A percentile compares a stretch with the other conserved stretches of the same genome.
phyloP scores from a whole-genome alignment of 2,113 vertebrate species.

The Poecilia latipinna region DNA sequence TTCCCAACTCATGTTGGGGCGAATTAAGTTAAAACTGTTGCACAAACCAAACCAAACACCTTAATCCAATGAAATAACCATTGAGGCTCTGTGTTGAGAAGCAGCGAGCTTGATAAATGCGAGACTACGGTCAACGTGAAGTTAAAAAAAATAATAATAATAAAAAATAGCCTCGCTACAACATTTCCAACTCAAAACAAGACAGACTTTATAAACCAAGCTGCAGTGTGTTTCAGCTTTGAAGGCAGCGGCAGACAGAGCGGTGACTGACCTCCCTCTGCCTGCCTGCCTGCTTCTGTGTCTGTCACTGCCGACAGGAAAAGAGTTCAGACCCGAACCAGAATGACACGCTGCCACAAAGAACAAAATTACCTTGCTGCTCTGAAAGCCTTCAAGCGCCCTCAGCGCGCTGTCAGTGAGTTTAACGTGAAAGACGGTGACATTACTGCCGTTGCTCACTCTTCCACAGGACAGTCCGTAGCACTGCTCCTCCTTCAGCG shows the following conservation, averaged over 20 bases:
- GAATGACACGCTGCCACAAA: conserved; percentile 15
- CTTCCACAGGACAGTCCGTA: conserved; percentile 97
- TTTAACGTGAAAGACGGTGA: conserved; percentile 95
- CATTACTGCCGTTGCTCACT: conserved; percentile 89
- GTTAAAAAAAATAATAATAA: neutral
- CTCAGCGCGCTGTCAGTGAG: conserved; percentile 93
- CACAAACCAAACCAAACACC: neutral
- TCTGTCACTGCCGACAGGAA: conserved; percentile 59
- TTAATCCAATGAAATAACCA: conserved; percentile 4
- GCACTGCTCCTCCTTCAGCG: conserved; percentile 94
- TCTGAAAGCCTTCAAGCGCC: conserved; percentile 91
- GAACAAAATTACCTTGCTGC: conserved; percentile 83
- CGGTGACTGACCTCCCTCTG: conserved; percentile 49
- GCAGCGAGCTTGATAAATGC: conserved; percentile 3
- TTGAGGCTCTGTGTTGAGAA: neutral
- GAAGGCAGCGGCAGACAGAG: conserved; percentile 33
- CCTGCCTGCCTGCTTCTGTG: conserved; percentile 29
- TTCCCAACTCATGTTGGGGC: too few species aligned
- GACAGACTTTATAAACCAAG: neutral
- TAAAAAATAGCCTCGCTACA: neutral
- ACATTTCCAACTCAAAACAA: neutral
- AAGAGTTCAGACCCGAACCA: conserved; percentile 3
- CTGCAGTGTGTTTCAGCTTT: conserved; percentile 15
- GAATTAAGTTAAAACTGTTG: conserved; percentile 13
- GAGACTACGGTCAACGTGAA: neutral